Evolutionary conservation across 1,140 invertebrate species (phyloP), one percentile per base, ranked within the genome.

Genomic region (Drosophila bifasciata): DNA sequence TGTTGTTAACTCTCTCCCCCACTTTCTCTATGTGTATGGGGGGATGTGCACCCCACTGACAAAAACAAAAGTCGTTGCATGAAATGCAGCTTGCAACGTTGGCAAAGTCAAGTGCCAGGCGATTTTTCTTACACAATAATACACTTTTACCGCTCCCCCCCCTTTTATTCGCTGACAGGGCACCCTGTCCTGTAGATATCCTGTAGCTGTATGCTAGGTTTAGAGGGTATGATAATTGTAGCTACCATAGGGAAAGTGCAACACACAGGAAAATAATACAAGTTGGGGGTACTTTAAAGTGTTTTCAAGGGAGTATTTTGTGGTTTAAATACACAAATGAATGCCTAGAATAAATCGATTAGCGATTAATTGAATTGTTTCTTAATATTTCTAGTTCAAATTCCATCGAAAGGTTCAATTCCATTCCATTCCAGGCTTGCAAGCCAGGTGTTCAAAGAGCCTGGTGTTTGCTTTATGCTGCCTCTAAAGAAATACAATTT

Each of bases 41-140:
- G n/a, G n/a, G 43, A 17, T 63, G 41, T 67, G 40, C 46, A 13
- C n/a, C 5, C 52, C 51, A 43, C 56, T 88, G 83, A 88, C 78
- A 88, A 86, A 86, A 86, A 88, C 83, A 86, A 88, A 88, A 86
- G 83, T 86, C 66, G 58, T 77, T 76, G 83, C 84, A 83, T 79
- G 74, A 88, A 86, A 86, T 88, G n/a, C n/a, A 88, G 81, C 74
- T 78, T 78, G 72, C 72, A 72, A 52, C 32, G 3, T 41, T 56
- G 64, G 77, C 66, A 80, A 77, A 86, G 80, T 88, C 83, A 84
- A 84, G 83, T 86, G 57, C 74, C 70, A 57, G 78, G 78, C 83
- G 84, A 86, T 86, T 78, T 83, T 86, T 86, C 81, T 83, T 83
- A 78, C 81, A 85, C 81, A 86, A 85, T 78, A 85, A 85, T 85